These are phyloP conservation scores for Diplazon laetatorius DNA, from an alignment of 2,888 invertebrate genomes.

Conservation along the genomic window DNA sequence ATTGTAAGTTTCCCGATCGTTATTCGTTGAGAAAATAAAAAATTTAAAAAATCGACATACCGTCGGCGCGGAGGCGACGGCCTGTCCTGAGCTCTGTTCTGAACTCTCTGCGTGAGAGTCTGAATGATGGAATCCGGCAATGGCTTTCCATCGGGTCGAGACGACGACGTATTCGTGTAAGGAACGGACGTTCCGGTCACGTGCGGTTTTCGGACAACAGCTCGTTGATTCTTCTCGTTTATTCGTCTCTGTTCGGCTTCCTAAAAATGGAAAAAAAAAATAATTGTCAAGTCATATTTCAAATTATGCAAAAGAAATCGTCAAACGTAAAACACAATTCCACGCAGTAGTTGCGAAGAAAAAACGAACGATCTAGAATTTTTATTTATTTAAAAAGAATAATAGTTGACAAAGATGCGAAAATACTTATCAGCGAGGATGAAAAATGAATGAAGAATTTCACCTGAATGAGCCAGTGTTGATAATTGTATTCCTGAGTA, in stretches of 20 bases:
- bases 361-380: too few relatives aligned
- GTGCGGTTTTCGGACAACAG: slow-evolving; percentile 78
- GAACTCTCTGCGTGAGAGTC: slow-evolving; percentile 88
- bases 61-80: slow-evolving; percentile 82
- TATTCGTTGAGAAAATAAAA: not conserved
- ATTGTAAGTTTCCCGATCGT: not conserved
- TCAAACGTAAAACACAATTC: too few relatives aligned
- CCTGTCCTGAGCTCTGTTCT: slow-evolving; percentile 84
- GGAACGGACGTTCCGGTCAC: slow-evolving; percentile 80
- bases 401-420: too few relatives aligned
- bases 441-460: slow-evolving; percentile 37
- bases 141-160: slow-evolving; percentile 84
- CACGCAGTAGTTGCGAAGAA: too few relatives aligned
- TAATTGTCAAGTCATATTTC: too few relatives aligned
- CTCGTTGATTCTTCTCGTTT: slow-evolving; percentile 85
- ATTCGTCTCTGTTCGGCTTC: slow-evolving; percentile 95
- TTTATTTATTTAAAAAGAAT: too few relatives aligned
- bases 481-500: slow-evolving; percentile 86
- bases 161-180: slow-evolving; percentile 78
- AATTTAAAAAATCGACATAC: slow-evolving; percentile 71
- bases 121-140: slow-evolving; percentile 88
- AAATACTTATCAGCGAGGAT: not conserved
- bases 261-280: slow-evolving; percentile 83
- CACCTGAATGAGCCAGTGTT: slow-evolving; percentile 96
- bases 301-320: too few relatives aligned